Base-by-base conservation (phyloP, 37 sponge, comb jelly and placozoan species). In the Oopsacas minuta region DNA sequence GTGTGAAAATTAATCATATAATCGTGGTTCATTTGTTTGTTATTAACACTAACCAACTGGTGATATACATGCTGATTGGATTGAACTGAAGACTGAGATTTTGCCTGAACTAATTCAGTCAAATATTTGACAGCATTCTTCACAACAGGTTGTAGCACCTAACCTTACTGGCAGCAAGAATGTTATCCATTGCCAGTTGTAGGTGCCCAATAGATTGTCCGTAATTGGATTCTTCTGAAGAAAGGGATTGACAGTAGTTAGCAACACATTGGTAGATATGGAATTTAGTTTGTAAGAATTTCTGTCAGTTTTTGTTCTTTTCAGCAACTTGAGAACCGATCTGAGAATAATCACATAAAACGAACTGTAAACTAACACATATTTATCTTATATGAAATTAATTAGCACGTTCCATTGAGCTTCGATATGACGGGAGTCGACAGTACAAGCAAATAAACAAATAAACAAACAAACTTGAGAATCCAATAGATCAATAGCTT, bases 221-320 rank as follows among this genome's bases (percentile, higher is more conserved):
- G 75, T 61, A 61, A 25, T 61, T 61, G 1, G 75, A 61, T 25
- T 61, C 75, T 38, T 82, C 39, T 15, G 36, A 23, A 82, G 83
- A 82, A 36, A 39, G 5, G 8, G n/a, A 37, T 15, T 39, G 42
- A 82, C 42, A 39, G 83, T 23, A 82, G 83, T 82, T 23, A 82
- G 83, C 42, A 39, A 82, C 83, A 7, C 28, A 39, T 82, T 82
- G 42, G 39, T 37, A 82, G 75, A 61, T 61, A 61, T 61, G 75
- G 75, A 61, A 61, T 61, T 61, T 61, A n/a, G 75, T 61, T n/a
- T 61, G 75, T 25, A 61, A 34, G 75, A 61, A 61, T n/a, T 61
- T 61, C 75, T 61, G 75, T 34, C 75, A 61, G 28, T 10, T 61
- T 12, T 61, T 61, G 20, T 61, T n/a, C 75, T 61, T 42, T 15